phyloP scores from a whole-genome alignment of 2,888 invertebrate species.

The Sisyra nigra region DNA sequence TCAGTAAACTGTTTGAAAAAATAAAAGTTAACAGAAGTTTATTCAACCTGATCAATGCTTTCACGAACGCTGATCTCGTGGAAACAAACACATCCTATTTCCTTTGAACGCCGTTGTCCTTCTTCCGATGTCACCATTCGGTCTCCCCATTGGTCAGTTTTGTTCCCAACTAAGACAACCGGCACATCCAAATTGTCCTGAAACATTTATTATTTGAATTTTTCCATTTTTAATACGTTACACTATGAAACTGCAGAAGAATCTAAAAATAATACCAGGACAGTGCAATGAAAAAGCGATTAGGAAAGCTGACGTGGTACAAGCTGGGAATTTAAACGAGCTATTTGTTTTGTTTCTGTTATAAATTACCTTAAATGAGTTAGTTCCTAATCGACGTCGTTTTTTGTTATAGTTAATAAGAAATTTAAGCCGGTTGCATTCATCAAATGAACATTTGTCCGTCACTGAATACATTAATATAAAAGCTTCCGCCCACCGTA shows the following conservation, averaged over 20 bases:
- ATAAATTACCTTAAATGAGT: slow-evolving; percentile 33
- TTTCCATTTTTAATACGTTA: neutral
- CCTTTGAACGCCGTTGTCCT: slow-evolving; percentile 55
- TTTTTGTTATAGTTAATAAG: slow-evolving; percentile 66
- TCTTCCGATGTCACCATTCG: slow-evolving; percentile 66
- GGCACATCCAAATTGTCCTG: slow-evolving; percentile 47
- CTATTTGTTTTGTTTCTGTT: too few species aligned
- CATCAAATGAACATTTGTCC: slow-evolving; percentile 78
- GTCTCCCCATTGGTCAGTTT: slow-evolving; percentile 60
- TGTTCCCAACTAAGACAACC: slow-evolving; percentile 69
- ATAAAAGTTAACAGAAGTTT: too few species aligned
- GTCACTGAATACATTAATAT: slow-evolving; percentile 77
- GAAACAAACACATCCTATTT: slow-evolving; percentile 67
- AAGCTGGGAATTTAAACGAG: too few species aligned
- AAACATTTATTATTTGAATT: neutral
- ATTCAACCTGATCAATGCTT: slow-evolving; percentile 70
- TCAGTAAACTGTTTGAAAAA: too few species aligned
- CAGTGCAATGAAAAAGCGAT: too few species aligned
- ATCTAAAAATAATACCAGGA: neutral
- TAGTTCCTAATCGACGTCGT: slow-evolving; percentile 44
- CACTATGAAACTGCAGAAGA: neutral
- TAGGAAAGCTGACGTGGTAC: too few species aligned
- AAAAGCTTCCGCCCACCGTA: slow-evolving; percentile 79
- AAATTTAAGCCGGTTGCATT: slow-evolving; percentile 67
- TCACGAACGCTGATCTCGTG: slow-evolving; percentile 76